These are phyloP conservation scores for Pristiophorus japonicus DNA, from an alignment of 2,113 vertebrate genomes.

Conservation along the genomic window DNA sequence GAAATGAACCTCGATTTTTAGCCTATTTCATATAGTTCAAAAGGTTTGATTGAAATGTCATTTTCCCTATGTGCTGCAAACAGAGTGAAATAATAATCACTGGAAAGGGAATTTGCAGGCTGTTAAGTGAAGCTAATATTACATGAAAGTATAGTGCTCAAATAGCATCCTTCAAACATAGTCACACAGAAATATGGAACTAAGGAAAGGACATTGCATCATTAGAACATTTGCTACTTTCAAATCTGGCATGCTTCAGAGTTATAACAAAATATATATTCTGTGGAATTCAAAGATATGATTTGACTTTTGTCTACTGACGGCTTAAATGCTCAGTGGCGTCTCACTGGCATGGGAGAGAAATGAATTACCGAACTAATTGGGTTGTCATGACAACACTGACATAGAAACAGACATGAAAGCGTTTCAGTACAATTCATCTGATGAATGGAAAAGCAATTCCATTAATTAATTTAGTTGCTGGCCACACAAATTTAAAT, in stretches of 20 bases:
- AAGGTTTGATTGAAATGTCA: neutral
- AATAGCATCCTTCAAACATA: neutral
- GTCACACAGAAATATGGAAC: neutral
- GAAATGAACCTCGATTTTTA: slow-evolving; percentile 3
- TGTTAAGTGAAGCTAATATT: neutral
- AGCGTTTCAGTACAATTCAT: slow-evolving; percentile 30
- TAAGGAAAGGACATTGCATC: neutral
- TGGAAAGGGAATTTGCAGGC: neutral
- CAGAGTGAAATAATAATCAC: neutral
- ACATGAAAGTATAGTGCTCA: neutral
- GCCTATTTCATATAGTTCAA: neutral
- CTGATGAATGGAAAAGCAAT: slow-evolving; percentile 33
- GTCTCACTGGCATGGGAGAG: neutral
- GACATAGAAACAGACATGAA: slow-evolving; percentile 17
- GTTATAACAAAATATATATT: neutral
- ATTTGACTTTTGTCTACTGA: neutral
- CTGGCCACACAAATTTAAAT: slow-evolving; percentile 20
- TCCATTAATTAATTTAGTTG: slow-evolving; percentile 26
- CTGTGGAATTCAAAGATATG: slow-evolving; percentile 5
- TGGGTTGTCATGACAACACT: slow-evolving; percentile 33
- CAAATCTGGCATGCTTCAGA: neutral
- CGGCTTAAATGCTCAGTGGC: neutral
- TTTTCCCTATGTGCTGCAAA: neutral
- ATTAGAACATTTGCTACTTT: neutral
- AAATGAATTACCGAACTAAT: slow-evolving; percentile 23